These are phyloP conservation scores for Cynopterus sphinx DNA, from an alignment of 2,797 vertebrate species.

Conservation along the genomic window DNA sequence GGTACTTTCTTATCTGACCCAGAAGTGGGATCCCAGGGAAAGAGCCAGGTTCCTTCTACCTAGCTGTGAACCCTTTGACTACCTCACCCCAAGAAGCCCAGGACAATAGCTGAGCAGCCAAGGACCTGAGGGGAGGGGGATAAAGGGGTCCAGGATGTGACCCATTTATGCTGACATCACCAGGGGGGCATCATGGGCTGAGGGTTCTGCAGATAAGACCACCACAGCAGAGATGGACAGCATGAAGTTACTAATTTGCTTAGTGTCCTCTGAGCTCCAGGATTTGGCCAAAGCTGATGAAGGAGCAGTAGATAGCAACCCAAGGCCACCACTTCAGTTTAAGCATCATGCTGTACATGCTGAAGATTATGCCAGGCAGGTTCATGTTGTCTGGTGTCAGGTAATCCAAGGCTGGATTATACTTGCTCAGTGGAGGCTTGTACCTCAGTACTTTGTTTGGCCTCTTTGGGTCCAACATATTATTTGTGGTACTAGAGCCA, in stretches of 20 bases:
- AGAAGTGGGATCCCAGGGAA: not conserved
- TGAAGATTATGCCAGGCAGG: conserved; percentile 97
- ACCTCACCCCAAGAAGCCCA: not conserved
- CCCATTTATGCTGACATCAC: conserved; percentile 66
- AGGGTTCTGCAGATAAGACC: conserved; percentile 97
- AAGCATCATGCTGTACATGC: conserved; percentile 98
- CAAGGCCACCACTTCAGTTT: conserved; percentile 98
- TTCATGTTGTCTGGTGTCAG: conserved; percentile 99
- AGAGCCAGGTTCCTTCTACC: not conserved
- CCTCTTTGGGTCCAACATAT: conserved; percentile 90
- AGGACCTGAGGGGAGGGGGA: not conserved
- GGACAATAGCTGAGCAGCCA: not conserved
- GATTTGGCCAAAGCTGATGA: conserved; percentile 99
- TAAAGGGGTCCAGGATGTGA: not conserved
- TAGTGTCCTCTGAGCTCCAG: conserved; percentile 96
- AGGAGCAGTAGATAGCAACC: conserved; percentile 97
- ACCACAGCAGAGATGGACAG: conserved; percentile 97
- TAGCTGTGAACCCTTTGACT: not conserved
- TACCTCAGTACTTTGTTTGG: conserved; percentile 93
- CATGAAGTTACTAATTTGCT: conserved; percentile 99
- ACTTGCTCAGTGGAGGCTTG: conserved; percentile 93
- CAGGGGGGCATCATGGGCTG: conserved; percentile 98
- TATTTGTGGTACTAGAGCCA: conserved; percentile 83
- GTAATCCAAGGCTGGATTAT: conserved; percentile 94
- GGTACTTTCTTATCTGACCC: not conserved